Evolutionary conservation across 2,888 invertebrate species (phyloP).

Genomic region (Hyposoter didymator): DNA sequence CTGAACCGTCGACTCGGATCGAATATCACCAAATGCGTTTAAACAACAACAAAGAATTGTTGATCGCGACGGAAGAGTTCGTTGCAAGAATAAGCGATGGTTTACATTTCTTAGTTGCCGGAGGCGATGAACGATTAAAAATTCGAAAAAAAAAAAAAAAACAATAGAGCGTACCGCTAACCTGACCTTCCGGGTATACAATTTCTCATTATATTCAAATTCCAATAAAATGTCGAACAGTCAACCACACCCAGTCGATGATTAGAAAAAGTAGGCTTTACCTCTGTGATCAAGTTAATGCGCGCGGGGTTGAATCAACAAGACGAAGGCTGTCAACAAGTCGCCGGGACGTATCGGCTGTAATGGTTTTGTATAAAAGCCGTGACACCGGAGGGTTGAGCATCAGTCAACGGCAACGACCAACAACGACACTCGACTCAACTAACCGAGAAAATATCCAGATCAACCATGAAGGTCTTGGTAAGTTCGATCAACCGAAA

Average conservation of each 20-base stretch:
- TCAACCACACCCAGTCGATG: constrained; percentile 60
- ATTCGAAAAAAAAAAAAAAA: constrained; percentile 15
- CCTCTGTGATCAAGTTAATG: constrained; percentile 42
- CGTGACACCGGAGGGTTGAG: constrained; percentile 57
- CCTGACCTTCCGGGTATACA: constrained; percentile 45
- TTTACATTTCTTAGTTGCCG: neutral
- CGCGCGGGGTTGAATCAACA: constrained; percentile 59
- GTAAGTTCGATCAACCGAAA: constrained; percentile 65
- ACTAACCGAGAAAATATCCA: constrained; percentile 45
- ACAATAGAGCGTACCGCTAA: constrained; percentile 2
- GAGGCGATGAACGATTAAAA: neutral
- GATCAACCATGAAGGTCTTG: constrained; percentile 74
- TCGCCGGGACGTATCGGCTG: constrained; percentile 30
- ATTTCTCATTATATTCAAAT: constrained; percentile 52
- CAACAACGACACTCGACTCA: constrained; percentile 59
- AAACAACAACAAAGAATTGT: neutral
- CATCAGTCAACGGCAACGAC: constrained; percentile 66
- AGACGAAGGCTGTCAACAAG: constrained; percentile 43
- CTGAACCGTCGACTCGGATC: constrained; percentile 30
- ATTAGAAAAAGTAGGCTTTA: constrained; percentile 33
- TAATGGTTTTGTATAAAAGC: constrained; percentile 72
- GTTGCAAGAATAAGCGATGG: neutral
- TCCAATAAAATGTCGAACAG: constrained; percentile 58
- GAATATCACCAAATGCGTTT: neutral
- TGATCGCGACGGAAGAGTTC: neutral